These are phyloP conservation scores for Fringilla coelebs DNA, from an alignment of 2,797 vertebrate genomes.

Conservation along the genomic window DNA sequence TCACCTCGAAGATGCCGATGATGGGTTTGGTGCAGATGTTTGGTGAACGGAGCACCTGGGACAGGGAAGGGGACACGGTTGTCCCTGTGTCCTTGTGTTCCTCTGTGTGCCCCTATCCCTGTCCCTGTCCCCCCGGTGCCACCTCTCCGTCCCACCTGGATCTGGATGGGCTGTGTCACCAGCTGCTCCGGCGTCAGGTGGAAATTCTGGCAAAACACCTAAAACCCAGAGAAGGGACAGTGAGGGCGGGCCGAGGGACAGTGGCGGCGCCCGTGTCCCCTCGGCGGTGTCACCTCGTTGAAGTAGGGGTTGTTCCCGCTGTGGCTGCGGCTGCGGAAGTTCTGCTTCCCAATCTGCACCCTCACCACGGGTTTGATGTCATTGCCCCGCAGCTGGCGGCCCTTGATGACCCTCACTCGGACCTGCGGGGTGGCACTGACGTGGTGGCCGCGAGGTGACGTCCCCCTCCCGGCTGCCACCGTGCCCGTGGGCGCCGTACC, in stretches of 20 bases:
- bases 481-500: neutral
- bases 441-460: fast-evolving
- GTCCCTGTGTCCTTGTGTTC: too few species aligned
- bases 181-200: neutral
- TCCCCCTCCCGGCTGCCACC: fast-evolving
- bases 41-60: neutral
- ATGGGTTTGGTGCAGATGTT: neutral
- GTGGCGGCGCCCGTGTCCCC: fast-evolving
- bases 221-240: fast-evolving
- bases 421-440: neutral
- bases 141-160: neutral
- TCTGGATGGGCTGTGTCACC: neutral
- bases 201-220: constrained; percentile 44
- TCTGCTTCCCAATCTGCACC: neutral
- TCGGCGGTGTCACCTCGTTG: neutral
- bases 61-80: fast-evolving
- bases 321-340: neutral
- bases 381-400: neutral
- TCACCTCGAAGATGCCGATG: constrained; percentile 30
- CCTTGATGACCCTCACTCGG: constrained; percentile 2
- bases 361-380: constrained; percentile 24
- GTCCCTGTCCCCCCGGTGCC: fast-evolving
- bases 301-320: constrained; percentile 40
- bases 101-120: neutral
- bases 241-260: fast-evolving